Conservation (phyloP, 1,140 invertebrate species). For the Psilanteris sp. region DNA sequence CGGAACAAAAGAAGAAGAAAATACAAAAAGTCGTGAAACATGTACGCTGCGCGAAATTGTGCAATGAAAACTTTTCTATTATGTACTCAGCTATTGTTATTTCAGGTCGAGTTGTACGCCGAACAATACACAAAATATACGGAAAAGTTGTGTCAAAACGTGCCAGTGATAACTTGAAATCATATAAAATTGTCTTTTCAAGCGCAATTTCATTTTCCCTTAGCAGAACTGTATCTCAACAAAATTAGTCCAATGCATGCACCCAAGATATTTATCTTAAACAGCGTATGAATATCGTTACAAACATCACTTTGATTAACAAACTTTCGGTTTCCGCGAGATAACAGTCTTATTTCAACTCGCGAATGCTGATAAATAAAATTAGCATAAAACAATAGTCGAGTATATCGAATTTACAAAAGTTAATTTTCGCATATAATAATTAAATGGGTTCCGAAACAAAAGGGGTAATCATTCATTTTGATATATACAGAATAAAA, state of each 20-base stretch:
- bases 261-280: conserved; percentile 16
- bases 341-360: conserved; percentile 1
- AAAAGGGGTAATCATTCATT: too few relatives aligned
- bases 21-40: conserved; percentile 9
- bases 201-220: conserved; percentile 13
- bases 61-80: conserved; percentile 43
- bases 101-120: conserved; percentile 7
- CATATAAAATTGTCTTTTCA: conserved; percentile 17
- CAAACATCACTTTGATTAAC: conserved; percentile 10
- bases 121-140: conserved; percentile 37
- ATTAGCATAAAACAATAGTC: too few relatives aligned
- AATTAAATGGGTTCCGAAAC: too few relatives aligned
- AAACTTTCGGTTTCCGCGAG: conserved; percentile 35
- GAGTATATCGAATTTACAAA: too few relatives aligned
- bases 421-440: too few relatives aligned
- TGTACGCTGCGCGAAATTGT: conserved; percentile 18
- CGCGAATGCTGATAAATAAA: too few relatives aligned
- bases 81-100: conserved; percentile 31
- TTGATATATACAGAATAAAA: too few relatives aligned
- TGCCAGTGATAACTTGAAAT: conserved; percentile 18
- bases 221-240: background rate
- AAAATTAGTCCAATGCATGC: conserved; percentile 32
- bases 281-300: conserved; percentile 1
- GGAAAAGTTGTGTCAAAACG: conserved; percentile 34
- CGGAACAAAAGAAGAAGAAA: background rate